Percentiles rank a stretch among this genome's conserved stretches.
phyloP scores from a whole-genome alignment of 2,113 vertebrate species.

The Malaclemys terrapin region DNA sequence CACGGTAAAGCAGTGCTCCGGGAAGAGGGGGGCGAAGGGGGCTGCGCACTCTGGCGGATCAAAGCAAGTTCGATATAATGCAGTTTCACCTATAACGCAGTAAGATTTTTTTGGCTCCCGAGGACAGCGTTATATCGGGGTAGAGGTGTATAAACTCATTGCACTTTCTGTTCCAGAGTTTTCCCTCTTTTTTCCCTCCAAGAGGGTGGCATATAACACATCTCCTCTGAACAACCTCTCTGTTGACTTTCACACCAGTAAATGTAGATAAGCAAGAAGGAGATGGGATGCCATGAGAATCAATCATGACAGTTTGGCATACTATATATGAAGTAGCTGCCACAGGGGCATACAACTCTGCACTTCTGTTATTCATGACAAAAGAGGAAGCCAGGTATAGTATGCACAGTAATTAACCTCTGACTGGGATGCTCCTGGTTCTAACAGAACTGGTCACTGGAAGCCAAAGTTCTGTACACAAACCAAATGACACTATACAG shows the following conservation, averaged over 20 bases:
- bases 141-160: not conserved
- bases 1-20: too few species aligned
- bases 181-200: not conserved
- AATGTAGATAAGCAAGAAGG: not conserved
- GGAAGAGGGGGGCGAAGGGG: too few species aligned
- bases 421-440: not conserved
- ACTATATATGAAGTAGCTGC: not conserved
- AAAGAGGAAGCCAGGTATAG: not conserved
- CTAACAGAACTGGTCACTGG: not conserved
- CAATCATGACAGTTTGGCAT: too few species aligned
- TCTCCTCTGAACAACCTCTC: not conserved
- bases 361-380: not conserved
- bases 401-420: not conserved
- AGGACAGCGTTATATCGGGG: too few species aligned
- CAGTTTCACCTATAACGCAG: too few species aligned
- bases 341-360: not conserved
- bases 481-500: not conserved
- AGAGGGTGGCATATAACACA: not conserved
- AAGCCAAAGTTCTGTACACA: not conserved
- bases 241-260: not conserved
- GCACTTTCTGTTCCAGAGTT: not conserved
- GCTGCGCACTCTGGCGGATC: too few species aligned
- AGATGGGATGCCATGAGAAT: not conserved
- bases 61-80: too few species aligned
- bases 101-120: too few species aligned